Base-by-base conservation (phyloP, 2,888 invertebrate species). In the Celastrina argiolus region DNA sequence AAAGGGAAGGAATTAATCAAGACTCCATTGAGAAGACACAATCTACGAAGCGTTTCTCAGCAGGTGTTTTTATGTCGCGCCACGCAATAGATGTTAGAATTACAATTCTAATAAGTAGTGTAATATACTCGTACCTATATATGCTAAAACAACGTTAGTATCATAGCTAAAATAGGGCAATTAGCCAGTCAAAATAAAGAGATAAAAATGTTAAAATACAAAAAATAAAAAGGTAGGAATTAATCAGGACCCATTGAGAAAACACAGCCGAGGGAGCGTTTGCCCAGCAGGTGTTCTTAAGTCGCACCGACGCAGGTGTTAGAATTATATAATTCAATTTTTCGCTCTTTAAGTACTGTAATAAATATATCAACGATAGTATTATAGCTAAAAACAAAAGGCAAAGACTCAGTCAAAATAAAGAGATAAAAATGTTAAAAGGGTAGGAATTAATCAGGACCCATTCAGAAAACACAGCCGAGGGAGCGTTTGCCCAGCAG, bases 271-370 rank as follows among this genome's bases (percentile, higher is more conserved):
- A 69, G 67, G 66, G 67, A 63, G 65, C 69, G 39, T 65, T 51
- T 68, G 66, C 63, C 69, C 71, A 66, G 67, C 69, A 68, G 72
- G 73, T 64, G 67, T 26, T 56, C 68, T 66, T 63, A 66, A 68
- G 71, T 72, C 69, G 67, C 70, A 68, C 73, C 72, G 66, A 68
- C 79, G 56, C 80, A 70, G 84, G 82, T 77, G 82, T 79, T 75
- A 78, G 81, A 81, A 81, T 80, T 80, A 61, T 79, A 75, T 78
- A 83, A n/a, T n/a, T n/a, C n/a, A n/a, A n/a, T n/a, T n/a, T n/a
- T n/a, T n/a, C n/a, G n/a, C n/a, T n/a, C n/a, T n/a, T n/a, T n/a
- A n/a, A n/a, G n/a, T n/a, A n/a, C n/a, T n/a, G n/a, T n/a, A n/a
- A n/a, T n/a, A n/a, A n/a, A n/a, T n/a, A 12, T 7, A 36, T 7